Evolutionary conservation across 2,113 vertebrate genomes (phyloP).

Genomic region (Chinchilla lanigera): DNA sequence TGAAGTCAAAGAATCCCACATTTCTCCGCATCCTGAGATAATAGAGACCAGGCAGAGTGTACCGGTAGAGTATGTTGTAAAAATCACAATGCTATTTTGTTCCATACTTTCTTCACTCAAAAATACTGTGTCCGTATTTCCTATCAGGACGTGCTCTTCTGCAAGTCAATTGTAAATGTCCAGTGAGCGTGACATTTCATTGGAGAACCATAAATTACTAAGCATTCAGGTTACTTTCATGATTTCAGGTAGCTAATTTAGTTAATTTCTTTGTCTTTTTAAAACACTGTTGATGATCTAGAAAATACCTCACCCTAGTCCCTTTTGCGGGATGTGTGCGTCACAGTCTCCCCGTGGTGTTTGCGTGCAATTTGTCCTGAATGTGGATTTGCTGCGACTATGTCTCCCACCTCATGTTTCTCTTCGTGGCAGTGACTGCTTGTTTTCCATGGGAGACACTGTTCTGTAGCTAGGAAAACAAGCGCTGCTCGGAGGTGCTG

Average conservation of each 20-base stretch:
- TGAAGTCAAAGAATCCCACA: neutral
- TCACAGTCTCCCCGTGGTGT: neutral
- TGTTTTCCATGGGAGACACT: constrained; percentile 64
- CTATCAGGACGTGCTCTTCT: neutral
- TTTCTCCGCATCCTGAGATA: neutral
- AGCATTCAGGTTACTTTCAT: neutral
- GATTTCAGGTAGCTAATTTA: neutral
- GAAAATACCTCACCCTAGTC: neutral
- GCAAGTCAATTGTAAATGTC: neutral
- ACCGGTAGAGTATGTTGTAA: rapidly evolving
- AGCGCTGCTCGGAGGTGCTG: neutral
- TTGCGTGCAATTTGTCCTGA: constrained; percentile 11
- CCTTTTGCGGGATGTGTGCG: neutral
- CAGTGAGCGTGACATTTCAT: neutral
- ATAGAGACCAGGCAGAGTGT: rapidly evolving
- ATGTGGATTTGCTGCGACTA: neutral
- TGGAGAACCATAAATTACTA: neutral
- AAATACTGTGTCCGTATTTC: neutral
- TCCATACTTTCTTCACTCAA: neutral
- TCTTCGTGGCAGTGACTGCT: constrained; percentile 57
- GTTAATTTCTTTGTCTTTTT: neutral
- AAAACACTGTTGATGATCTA: neutral
- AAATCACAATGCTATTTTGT: neutral
- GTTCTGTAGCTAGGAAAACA: constrained; percentile 56
- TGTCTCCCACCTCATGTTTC: constrained; percentile 60